A percentile compares a stretch with the other conserved stretches of the same genome.
Conservation (phyloP, 2,113 vertebrate genomes). For the Chrysemys picta region DNA sequence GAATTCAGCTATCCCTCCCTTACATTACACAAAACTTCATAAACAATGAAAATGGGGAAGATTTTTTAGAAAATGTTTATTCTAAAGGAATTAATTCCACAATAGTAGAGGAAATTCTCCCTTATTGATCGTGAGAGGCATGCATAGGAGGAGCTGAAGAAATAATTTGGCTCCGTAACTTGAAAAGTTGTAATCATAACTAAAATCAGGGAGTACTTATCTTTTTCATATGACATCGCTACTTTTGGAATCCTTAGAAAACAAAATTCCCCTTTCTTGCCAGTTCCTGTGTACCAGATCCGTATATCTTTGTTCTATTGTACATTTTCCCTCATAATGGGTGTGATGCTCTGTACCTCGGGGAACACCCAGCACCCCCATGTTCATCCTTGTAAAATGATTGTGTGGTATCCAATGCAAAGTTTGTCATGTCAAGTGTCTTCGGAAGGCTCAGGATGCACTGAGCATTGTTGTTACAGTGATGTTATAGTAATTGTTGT, state of each 20-base stretch:
- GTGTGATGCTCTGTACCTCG: too few species aligned
- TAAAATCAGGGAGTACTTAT: neutral
- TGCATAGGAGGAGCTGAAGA: neutral
- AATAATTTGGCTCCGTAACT: neutral
- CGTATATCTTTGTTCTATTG: neutral
- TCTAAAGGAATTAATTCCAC: neutral
- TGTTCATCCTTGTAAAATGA: too few species aligned
- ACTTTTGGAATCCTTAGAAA: neutral
- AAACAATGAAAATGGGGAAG: neutral
- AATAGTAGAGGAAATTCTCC: neutral
- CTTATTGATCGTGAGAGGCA: neutral
- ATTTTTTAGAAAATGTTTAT: neutral
- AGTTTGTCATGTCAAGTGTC: too few species aligned
- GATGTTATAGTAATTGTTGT: too few species aligned
- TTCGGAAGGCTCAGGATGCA: too few species aligned
- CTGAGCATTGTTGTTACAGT: too few species aligned
- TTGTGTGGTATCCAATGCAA: too few species aligned
- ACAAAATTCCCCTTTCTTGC: neutral
- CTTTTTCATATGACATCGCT: neutral
- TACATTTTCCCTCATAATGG: neutral
- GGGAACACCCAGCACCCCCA: too few species aligned
- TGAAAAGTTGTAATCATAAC: neutral
- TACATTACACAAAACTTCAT: neutral
- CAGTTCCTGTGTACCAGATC: neutral
- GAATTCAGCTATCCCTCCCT: neutral